phyloP scores from a whole-genome alignment of 37 sponge, comb jelly and placozoan species.

The Tethya wilhelma region DNA sequence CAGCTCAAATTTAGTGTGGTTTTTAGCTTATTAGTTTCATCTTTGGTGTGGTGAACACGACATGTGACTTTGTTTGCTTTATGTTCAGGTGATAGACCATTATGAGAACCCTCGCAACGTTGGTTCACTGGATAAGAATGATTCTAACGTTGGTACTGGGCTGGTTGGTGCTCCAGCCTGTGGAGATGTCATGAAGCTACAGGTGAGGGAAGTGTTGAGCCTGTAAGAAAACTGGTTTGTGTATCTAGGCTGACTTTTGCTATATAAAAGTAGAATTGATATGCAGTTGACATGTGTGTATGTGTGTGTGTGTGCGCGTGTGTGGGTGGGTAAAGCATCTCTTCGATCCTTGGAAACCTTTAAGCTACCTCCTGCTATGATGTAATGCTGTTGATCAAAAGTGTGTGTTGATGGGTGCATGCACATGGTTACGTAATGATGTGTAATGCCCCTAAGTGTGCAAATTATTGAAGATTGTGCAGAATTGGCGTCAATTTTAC shows the following conservation, averaged over 20 bases:
- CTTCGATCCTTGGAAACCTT: too few relatives aligned
- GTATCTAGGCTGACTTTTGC: background rate
- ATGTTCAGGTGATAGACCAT: constrained; percentile 89
- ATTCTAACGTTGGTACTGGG: constrained; percentile 89
- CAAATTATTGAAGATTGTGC: too few relatives aligned
- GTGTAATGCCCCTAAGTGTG: too few relatives aligned
- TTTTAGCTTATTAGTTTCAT: background rate
- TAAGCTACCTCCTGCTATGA: too few relatives aligned
- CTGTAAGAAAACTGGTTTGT: constrained; percentile 1
- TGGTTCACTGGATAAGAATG: constrained; percentile 85
- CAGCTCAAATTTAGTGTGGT: background rate
- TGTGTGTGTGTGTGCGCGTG: background rate
- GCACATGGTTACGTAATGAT: too few relatives aligned
- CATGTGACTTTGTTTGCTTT: background rate
- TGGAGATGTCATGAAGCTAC: constrained; percentile 98
- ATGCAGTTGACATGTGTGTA: background rate
- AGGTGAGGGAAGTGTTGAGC: constrained; percentile 39
- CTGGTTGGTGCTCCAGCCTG: constrained; percentile 98
- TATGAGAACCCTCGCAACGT: constrained; percentile 98
- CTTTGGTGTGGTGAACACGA: background rate
- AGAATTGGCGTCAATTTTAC: too few relatives aligned
- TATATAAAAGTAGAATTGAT: too few relatives aligned
- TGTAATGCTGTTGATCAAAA: too few relatives aligned
- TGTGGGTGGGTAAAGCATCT: too few relatives aligned
- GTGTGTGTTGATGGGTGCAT: too few relatives aligned